Evolutionary conservation across 2,113 vertebrate species (phyloP), one percentile per base, ranked within the genome.

Genomic region (Gobius niger): DNA sequence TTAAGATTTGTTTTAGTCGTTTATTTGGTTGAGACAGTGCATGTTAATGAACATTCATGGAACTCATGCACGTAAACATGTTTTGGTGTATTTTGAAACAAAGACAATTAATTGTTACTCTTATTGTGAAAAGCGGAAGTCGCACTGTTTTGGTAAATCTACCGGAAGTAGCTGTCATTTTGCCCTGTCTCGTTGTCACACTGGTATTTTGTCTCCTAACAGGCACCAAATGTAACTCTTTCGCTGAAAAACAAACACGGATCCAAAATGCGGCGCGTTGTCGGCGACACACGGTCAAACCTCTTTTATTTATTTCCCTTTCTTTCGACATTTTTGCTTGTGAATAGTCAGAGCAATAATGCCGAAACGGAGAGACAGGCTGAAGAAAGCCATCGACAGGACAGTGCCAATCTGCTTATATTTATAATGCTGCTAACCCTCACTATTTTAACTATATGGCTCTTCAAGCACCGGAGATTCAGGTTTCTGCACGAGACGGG

Each of bases 401-500:
- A 96, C 90, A 96, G 95, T 75, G 94, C 93, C 76, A 93, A 95
- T 16, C 92, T 96, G 24, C 93, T 96, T 56, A 93, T 95, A 77
- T 96, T 95, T 87, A 95, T 93, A 68, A 88, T 93, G 86, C 91
- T 96, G 15, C 72, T 96, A 63, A 95, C 95, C 4, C 92, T 94
- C 85, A 95, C 94, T 70, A 94, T 95, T 68, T 86, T 95, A 64
- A 94, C 91, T 0, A 95, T 95, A 72, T 96, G 95, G 95, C 90
- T 95, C 64, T 96, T 96, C 90, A 96, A 96, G 82, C 95, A 95
- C 86, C 91, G 94, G 3, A 85, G 95, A 40, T 92, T 94, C 76
- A 87, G 94, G 77, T 96, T 95, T 82, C 85, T 96, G 2, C 95
- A 96, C 68, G 94, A 96, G 87, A 95, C 94, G 0, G 95, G 95